Evolutionary conservation across 2,797 vertebrate genomes (phyloP), one percentile per base, ranked within the genome.

Genomic region (Notoglanidium macrostoma): DNA sequence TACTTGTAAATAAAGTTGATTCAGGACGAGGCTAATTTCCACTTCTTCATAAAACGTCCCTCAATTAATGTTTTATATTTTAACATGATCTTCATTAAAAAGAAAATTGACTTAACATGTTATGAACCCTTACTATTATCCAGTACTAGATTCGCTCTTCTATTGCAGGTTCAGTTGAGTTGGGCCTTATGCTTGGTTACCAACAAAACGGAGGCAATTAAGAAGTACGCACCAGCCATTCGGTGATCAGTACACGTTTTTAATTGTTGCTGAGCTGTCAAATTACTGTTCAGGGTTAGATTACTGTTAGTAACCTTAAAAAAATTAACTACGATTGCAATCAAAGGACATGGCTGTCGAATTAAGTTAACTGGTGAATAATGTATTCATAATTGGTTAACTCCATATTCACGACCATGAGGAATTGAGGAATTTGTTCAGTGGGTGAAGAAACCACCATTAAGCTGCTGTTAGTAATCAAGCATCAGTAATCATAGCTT

Each of bases 31-130:
- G 8, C 17, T 32, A 51, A 32, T 51, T 17, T 32, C 21, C 5
- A 2, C 15, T 59, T 40, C 29, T 65, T 63, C 12, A 63, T 81
- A 5, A 63, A 65, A 65, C 11, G 14, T 65, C 4, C 57, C 10
- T 12, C 46, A 67, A 14, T 83, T 68, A 23, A 44, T 35, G n/a
- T 35, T 83, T 68, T 83, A 83, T 67, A n/a, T 49, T 82, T 32
- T 83, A 26, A 15, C 15, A 17, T 44, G 14, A 17, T 81, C 14
- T n/a, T 26, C 40, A 57, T 3, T 61, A 23, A 26, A 65, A 65
- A 49, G 44, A 67, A 32, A 51, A 32, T 21, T 51, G 44, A 26
- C 26, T 67, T 32, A 57, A 83, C 65, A 10, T 49, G 65, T 82
- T 49, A 49, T 21, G 26, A 49, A 65, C 44, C 26, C 15, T 63